Evolutionary conservation across 2,113 vertebrate species (phyloP), one percentile per base, ranked within the genome.

Genomic region (Sterrhoptilus dennistouni): DNA sequence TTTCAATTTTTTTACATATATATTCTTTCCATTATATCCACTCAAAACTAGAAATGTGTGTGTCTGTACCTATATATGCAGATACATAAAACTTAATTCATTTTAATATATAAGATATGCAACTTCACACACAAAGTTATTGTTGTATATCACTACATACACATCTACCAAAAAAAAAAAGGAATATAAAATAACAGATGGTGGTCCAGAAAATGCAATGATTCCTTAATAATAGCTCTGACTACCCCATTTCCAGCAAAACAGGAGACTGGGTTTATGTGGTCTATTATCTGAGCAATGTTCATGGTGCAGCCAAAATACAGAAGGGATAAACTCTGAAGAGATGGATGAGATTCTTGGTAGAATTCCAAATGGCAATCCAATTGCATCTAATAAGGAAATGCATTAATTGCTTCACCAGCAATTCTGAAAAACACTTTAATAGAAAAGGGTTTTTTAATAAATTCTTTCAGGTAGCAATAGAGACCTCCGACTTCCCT

Each of bases 1-100:
- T 52, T 14, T 52, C 2, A 24, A 8, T 0, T 60, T 64, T 72
- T 68, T 19, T 35, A 13, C 27, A 8, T 11, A 8, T 6, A 6
- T 12, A 24, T 8, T 12, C 2, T 70, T 75, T 40, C 18, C 31
- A 3, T 61, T 45, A 36, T 24, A 52, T 33, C 23, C 5, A 49
- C 12, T 83, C 25, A 29, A 45, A 83, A 56, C 11, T 0, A 69
- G 21, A 54, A 59, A 45, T 50, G 23, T 4, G 1, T 29, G 7
- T 57, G 1, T 33, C 3, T 44, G 3, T 24, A 13, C 22, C 14
- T 20, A n/a, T 45, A 21, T 3, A 25, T 11, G 13, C 2, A n/a
- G 2, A 25, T 9, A 31, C 1, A 65, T 6, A 35, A 60, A 19
- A 36, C 0, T 5, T 28, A 81, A 74, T 54, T 23, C 20, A 47